Evolutionary conservation across 1,140 invertebrate genomes (phyloP), one percentile per base, ranked within the genome.

Genomic region (Xylocopa sonorina): DNA sequence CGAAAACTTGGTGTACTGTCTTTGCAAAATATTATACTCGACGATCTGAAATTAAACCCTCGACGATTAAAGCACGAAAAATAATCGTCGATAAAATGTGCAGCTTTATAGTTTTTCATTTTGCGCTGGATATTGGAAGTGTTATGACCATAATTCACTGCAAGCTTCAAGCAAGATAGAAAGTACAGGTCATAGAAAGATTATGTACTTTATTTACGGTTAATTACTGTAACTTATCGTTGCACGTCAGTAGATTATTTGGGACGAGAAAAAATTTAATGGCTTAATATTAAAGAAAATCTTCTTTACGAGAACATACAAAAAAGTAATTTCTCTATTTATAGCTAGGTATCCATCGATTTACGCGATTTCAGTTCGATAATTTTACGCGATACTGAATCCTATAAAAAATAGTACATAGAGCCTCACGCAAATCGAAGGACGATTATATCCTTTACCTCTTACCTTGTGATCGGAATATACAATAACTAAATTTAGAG

Each of bases 391-490:
- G n/a, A n/a, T n/a, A n/a, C n/a, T n/a, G n/a, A n/a, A n/a, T n/a
- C n/a, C n/a, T n/a, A n/a, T n/a, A n/a, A n/a, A n/a, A n/a, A n/a
- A n/a, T n/a, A n/a, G n/a, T n/a, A n/a, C n/a, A n/a, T n/a, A n/a
- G n/a, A n/a, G n/a, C n/a, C n/a, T n/a, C n/a, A n/a, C n/a, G n/a
- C n/a, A n/a, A n/a, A n/a, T n/a, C n/a, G n/a, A n/a, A n/a, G n/a
- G n/a, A n/a, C n/a, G n/a, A n/a, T n/a, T n/a, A n/a, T 58, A 57
- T 9, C n/a, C n/a, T 3, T 16, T 0, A n/a, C 75, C 14, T 27
- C 50, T 92, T 91, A 96, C 95, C 93, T 95, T 96, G 82, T 95
- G 95, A 93, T 97, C 95, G 2, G 96, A 93, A 91, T 96, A 97
- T 5, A 94, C 94, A 12, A 96, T 91, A 32, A 96, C 93, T 9